A percentile compares a stretch with the other conserved stretches of the same genome.
Conservation (phyloP, 92 coral and sea anemone genomes). For the Hydrozoanthus gracilis region DNA sequence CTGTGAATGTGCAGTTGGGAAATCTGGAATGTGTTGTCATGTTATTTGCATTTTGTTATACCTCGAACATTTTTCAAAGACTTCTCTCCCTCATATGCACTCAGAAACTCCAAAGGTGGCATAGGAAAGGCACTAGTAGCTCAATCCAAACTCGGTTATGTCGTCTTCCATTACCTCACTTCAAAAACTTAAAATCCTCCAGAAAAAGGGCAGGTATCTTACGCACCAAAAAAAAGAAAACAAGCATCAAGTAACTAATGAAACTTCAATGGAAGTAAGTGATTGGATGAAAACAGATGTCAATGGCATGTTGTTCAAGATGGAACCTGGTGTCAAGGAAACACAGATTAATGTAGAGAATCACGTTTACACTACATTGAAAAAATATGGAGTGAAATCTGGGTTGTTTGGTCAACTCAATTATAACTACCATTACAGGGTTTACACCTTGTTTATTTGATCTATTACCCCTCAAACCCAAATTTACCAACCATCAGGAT, state of each 20-base stretch:
- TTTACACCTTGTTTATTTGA: conserved; percentile 47
- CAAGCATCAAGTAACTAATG: conserved; percentile 19
- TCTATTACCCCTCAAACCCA: conserved; percentile 44
- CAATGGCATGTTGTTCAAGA: conserved; percentile 51
- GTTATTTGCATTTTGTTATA: conserved; percentile 49
- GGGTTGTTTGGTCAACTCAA: conserved; percentile 44
- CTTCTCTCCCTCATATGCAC: conserved; percentile 45
- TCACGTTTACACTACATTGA: conserved; percentile 42
- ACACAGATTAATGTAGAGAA: conserved; percentile 50
- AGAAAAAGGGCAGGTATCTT: conserved; percentile 26
- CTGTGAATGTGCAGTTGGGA: conserved; percentile 62
- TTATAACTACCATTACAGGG: conserved; percentile 57
- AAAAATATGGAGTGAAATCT: conserved; percentile 38
- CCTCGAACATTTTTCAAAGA: conserved; percentile 33
- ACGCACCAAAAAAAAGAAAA: conserved; percentile 56
- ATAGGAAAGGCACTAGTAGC: conserved; percentile 30
- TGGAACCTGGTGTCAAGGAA: conserved; percentile 40
- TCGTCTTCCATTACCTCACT: conserved; percentile 30
- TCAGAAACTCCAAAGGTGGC: conserved; percentile 55
- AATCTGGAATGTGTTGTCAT: conserved; percentile 55
- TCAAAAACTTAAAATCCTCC: conserved; percentile 49
- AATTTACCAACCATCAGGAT: conserved; percentile 39
- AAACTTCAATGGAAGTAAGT: conserved; percentile 34
- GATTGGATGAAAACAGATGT: conserved; percentile 66
- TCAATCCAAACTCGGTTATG: conserved; percentile 35